Percentiles rank a stretch among this genome's conserved stretches.
Conservation (phyloP, 2,113 vertebrate species). For the Nyctibius bracteatus region DNA sequence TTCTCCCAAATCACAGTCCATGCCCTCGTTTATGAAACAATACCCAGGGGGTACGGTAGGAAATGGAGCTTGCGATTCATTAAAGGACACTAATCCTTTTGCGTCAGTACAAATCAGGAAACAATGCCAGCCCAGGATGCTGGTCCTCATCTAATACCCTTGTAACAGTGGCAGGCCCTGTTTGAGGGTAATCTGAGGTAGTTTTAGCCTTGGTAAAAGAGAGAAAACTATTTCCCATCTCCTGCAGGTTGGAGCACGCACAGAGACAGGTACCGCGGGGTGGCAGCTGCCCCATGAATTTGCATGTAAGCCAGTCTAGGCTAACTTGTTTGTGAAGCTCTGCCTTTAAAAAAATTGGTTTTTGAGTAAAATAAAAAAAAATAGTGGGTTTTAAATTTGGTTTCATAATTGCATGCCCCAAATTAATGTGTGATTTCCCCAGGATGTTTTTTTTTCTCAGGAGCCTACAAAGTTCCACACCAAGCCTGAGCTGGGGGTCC, state of each 20-base stretch:
- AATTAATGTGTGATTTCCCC: background rate
- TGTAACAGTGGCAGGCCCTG: background rate
- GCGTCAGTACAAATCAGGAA: background rate
- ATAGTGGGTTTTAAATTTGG: background rate
- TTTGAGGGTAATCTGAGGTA: background rate
- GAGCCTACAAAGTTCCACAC: background rate
- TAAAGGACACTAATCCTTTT: background rate
- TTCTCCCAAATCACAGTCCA: background rate
- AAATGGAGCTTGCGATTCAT: background rate
- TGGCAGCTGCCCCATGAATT: background rate
- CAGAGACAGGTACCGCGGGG: background rate
- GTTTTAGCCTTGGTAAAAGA: background rate
- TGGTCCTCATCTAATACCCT: background rate
- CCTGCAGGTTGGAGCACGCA: background rate
- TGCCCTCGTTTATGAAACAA: background rate
- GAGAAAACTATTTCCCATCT: constrained; percentile 27
- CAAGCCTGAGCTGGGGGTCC: background rate
- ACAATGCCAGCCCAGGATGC: background rate
- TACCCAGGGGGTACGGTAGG: background rate
- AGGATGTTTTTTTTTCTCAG: background rate
- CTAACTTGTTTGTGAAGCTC: background rate
- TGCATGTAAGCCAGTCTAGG: background rate
- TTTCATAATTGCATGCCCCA: background rate
- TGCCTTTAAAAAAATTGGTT: background rate
- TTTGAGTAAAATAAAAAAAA: background rate